phyloP scores from a whole-genome alignment of 2,797 vertebrate species.

The Mastacembelus armatus region DNA sequence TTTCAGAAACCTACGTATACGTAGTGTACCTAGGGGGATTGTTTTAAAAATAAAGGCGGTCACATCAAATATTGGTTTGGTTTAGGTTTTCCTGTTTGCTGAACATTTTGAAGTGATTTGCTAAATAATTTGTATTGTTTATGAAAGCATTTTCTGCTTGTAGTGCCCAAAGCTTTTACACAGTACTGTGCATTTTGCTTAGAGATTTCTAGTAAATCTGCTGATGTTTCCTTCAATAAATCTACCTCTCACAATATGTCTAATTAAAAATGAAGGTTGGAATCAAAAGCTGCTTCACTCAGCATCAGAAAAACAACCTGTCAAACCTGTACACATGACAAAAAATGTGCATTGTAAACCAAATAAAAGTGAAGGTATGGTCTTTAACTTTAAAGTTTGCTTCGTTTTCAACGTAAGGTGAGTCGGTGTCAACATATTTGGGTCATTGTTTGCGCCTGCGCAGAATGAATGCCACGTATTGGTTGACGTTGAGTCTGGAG shows the following conservation, averaged over 20 bases:
- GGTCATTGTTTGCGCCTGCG: conserved; percentile 66
- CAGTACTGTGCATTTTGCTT: not conserved
- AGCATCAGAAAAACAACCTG: not conserved
- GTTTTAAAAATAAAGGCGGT: no score
- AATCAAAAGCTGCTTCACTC: not conserved
- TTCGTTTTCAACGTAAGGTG: not conserved
- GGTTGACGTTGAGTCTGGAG: conserved; percentile 72
- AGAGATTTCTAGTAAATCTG: not conserved
- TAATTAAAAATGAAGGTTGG: not conserved
- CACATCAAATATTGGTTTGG: no score
- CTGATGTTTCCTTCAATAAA: conserved; percentile 9
- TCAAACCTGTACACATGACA: not conserved
- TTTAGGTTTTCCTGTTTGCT: no score
- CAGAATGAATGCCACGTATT: conserved; percentile 82
- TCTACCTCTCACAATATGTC: conserved; percentile 18
- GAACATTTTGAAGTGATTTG: no score
- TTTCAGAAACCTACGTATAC: no score
- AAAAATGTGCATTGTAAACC: conserved; percentile 17
- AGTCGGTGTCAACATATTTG: conserved; percentile 25
- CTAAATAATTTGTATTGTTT: not conserved
- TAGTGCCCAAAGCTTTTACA: not conserved
- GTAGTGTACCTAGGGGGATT: not conserved
- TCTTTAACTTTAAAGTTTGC: not conserved
- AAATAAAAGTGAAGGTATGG: not conserved
- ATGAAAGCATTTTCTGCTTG: not conserved